Conservation (phyloP, 1,140 invertebrate genomes). For the Lordiphosa clarofinis region DNA sequence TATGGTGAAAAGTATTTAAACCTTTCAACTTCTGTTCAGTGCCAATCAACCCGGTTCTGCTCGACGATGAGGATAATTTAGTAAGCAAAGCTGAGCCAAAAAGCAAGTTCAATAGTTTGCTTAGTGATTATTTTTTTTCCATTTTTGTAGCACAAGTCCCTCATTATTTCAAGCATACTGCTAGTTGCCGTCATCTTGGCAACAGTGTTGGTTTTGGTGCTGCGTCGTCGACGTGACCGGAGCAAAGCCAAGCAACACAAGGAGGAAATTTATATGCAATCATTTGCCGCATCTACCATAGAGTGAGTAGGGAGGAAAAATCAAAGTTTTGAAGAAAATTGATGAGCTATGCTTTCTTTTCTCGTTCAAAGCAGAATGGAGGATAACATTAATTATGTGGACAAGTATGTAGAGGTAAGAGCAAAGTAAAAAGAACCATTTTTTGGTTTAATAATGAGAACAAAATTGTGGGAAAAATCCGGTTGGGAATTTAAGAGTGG, state of each 20-base stretch:
- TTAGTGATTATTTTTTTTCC: background rate
- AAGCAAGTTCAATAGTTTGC: background rate
- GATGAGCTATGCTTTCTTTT: background rate
- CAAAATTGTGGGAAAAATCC: too few relatives aligned
- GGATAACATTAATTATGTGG: slow-evolving; percentile 73
- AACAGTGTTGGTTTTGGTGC: slow-evolving; percentile 29
- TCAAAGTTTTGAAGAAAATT: background rate
- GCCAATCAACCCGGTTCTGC: slow-evolving; percentile 36
- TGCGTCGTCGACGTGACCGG: slow-evolving; percentile 30
- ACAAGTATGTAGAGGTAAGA: slow-evolving; percentile 69
- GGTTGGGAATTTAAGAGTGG: too few relatives aligned
- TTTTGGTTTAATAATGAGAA: too few relatives aligned
- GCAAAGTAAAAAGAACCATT: too few relatives aligned
- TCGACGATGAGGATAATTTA: slow-evolving; percentile 40
- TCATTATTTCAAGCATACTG: slow-evolving; percentile 46
- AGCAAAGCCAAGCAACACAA: slow-evolving; percentile 40
- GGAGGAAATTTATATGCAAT: slow-evolving; percentile 58
- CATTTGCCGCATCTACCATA: slow-evolving; percentile 42
- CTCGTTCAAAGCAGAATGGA: slow-evolving; percentile 51
- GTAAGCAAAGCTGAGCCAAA: slow-evolving; percentile 29
- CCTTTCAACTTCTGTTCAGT: slow-evolving; percentile 17
- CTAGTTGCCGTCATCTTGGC: slow-evolving; percentile 43
- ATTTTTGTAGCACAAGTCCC: slow-evolving; percentile 25
- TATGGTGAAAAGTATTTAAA: background rate
- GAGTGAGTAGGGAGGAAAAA: slow-evolving; percentile 34